These are phyloP conservation scores for Thymelicus lineola DNA, from an alignment of 2,888 invertebrate species.

Conservation along the genomic window DNA sequence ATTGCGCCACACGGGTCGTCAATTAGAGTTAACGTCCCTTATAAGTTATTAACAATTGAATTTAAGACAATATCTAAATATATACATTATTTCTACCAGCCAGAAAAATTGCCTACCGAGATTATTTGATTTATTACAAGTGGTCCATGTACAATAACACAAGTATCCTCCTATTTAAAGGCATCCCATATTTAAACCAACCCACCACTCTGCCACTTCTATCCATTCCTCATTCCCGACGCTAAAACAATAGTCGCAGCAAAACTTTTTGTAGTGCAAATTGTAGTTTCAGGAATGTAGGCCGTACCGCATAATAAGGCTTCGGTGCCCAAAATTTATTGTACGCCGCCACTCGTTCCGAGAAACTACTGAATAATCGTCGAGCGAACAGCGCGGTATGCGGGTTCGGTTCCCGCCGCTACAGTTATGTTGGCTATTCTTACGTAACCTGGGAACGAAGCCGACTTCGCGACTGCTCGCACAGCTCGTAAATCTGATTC, in stretches of 20 bases:
- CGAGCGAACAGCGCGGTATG: conserved; percentile 62
- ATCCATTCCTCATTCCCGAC: conserved; percentile 17
- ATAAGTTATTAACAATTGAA: too few relatives aligned
- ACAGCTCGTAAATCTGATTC: conserved; percentile 30
- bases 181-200: too few relatives aligned
- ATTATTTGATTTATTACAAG: too few relatives aligned
- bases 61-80: too few relatives aligned
- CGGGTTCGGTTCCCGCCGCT: conserved; percentile 68
- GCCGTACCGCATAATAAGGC: conserved; percentile 79
- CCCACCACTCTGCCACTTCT: conserved; percentile 44
- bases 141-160: too few relatives aligned
- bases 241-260: conserved; percentile 69
- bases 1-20: too few relatives aligned
- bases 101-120: too few relatives aligned
- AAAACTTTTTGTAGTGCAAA: conserved; percentile 68
- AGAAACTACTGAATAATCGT: conserved; percentile 79
- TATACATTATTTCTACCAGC: too few relatives aligned
- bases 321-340: conserved; percentile 68
- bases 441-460: conserved; percentile 67
- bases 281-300: conserved; percentile 78
- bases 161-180: background rate
- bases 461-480: background rate
- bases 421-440: conserved; percentile 81
- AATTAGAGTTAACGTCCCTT: too few relatives aligned
- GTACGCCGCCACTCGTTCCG: conserved; percentile 67